These are phyloP conservation scores for Cacatua alba DNA, from an alignment of 2,113 vertebrate genomes.

Conservation along the genomic window DNA sequence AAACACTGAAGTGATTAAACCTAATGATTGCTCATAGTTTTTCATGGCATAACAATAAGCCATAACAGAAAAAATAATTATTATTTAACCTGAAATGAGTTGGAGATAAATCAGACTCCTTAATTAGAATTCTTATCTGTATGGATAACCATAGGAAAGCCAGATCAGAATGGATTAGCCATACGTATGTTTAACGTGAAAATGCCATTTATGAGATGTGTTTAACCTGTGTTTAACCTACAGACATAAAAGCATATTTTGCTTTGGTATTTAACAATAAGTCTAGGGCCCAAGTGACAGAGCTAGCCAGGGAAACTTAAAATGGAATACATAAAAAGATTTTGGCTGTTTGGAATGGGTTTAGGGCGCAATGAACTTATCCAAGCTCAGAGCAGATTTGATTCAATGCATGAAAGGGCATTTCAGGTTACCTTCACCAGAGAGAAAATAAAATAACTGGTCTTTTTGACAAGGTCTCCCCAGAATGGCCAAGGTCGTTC, in stretches of 20 bases:
- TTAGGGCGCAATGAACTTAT: background rate
- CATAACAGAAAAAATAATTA: background rate
- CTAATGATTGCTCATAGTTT: background rate
- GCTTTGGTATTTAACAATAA: background rate
- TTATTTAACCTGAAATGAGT: background rate
- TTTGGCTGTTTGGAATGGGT: background rate
- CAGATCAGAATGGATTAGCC: background rate
- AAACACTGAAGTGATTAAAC: background rate
- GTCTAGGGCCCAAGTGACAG: background rate
- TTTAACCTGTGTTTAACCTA: background rate
- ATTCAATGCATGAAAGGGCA: background rate
- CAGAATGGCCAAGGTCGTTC: background rate
- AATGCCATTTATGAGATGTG: background rate
- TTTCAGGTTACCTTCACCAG: background rate
- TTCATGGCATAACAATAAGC: background rate
- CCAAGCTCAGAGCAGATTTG: background rate
- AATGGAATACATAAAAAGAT: background rate
- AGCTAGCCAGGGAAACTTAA: background rate
- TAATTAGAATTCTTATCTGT: conserved; percentile 8
- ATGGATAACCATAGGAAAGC: background rate
- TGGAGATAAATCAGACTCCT: background rate
- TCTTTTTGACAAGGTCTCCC: background rate
- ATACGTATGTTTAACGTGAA: background rate
- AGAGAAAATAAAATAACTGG: background rate
- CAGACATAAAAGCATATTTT: background rate